Evolutionary conservation across 2,797 vertebrate genomes (phyloP).

Genomic region (Dallia pectoralis): DNA sequence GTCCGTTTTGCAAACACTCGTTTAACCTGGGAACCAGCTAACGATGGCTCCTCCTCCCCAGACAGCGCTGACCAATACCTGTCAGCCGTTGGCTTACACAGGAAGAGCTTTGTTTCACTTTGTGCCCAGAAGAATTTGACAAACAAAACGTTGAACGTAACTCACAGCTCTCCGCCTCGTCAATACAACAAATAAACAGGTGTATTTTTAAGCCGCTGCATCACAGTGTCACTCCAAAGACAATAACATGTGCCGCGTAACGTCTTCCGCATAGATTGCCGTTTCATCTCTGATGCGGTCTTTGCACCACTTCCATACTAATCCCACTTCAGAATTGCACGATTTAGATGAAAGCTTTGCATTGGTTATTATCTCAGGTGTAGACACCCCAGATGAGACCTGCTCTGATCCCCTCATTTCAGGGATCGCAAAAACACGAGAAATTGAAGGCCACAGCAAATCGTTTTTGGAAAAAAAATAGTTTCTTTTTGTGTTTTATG

Average conservation of each 20-base stretch:
- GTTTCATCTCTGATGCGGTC: not conserved
- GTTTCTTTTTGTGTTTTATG: not conserved
- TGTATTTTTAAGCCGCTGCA: not conserved
- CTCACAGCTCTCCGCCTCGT: not conserved
- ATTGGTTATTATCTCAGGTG: not conserved
- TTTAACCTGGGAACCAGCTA: conserved; percentile 39
- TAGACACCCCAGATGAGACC: not conserved
- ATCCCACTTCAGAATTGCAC: conserved; percentile 1
- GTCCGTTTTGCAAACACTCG: conserved; percentile 41
- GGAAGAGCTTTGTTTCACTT: too few relatives aligned
- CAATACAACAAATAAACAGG: not conserved
- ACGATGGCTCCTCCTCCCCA: too few relatives aligned
- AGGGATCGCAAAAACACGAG: not conserved
- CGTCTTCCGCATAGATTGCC: not conserved
- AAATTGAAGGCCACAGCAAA: not conserved
- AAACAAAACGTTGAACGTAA: too few relatives aligned
- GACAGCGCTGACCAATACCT: too few relatives aligned
- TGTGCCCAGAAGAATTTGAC: too few relatives aligned
- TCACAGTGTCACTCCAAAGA: not conserved
- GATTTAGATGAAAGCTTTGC: not conserved
- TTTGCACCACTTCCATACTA: conserved; percentile 4
- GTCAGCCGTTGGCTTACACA: too few relatives aligned
- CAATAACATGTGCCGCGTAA: not conserved
- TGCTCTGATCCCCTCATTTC: not conserved
- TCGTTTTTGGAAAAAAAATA: not conserved